Evolutionary conservation across 1,140 invertebrate genomes (phyloP).

Genomic region (Panagrolaimus sp.): DNA sequence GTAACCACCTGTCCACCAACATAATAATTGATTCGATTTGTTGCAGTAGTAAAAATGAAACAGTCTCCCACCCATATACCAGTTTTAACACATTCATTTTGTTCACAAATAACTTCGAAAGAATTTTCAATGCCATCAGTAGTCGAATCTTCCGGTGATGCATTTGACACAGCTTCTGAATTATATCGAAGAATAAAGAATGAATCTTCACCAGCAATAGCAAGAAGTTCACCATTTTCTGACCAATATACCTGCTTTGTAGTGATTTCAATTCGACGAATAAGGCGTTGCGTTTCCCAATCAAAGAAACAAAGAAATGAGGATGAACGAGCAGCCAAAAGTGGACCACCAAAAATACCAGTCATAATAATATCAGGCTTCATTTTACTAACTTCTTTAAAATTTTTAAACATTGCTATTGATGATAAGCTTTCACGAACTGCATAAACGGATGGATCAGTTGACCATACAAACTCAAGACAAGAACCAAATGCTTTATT

Average conservation of each 20-base stretch:
- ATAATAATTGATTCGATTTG: constrained; percentile 96
- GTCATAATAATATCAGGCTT: constrained; percentile 49
- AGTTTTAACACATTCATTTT: constrained; percentile 86
- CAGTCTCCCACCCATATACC: constrained; percentile 98
- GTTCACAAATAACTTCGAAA: constrained; percentile 79
- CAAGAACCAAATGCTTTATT: constrained; percentile 98
- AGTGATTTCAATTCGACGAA: constrained; percentile 89
- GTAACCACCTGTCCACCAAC: constrained; percentile 98
- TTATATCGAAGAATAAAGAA: constrained; percentile 92
- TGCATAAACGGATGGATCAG: constrained; percentile 86
- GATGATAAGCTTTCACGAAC: constrained; percentile 82
- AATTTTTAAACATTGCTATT: constrained; percentile 64
- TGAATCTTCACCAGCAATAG: constrained; percentile 86
- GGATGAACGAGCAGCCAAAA: constrained; percentile 86
- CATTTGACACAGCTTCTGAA: constrained; percentile 66
- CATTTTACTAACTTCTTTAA: constrained; percentile 43
- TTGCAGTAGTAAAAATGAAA: constrained; percentile 96
- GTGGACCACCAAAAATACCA: constrained; percentile 86
- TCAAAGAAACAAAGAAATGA: constrained; percentile 91
- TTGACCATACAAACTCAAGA: constrained; percentile 97
- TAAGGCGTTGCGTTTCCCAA: constrained; percentile 85
- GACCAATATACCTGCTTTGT: constrained; percentile 91
- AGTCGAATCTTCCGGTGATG: constrained; percentile 70
- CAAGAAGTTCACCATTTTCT: constrained; percentile 86
- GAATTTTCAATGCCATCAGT: constrained; percentile 94